Conservation (phyloP, 1,140 invertebrate species). For the Lasioglossum baleicum region DNA sequence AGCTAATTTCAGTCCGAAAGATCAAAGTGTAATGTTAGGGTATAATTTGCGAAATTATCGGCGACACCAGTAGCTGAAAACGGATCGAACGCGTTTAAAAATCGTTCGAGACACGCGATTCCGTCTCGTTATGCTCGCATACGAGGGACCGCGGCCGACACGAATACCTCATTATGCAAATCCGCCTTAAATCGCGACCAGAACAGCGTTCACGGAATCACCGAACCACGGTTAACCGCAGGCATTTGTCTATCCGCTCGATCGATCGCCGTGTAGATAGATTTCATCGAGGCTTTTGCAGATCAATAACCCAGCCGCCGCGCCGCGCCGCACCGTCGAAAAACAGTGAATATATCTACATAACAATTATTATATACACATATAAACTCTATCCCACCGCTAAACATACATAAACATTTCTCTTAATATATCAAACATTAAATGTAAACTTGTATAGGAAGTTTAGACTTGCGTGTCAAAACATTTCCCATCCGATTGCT, state of each 20-base stretch:
- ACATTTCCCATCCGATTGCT: too few species aligned
- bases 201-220: slow-evolving; percentile 15
- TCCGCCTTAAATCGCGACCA: slow-evolving; percentile 34
- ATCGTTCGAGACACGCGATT: background rate
- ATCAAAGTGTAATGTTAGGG: background rate
- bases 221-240: slow-evolving; percentile 31
- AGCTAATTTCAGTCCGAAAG: too few species aligned
- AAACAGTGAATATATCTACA: background rate
- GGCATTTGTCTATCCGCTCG: slow-evolving; percentile 1
- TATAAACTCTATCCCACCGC: too few species aligned
- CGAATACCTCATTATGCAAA: slow-evolving; percentile 45
- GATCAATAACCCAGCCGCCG: background rate
- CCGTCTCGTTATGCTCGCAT: background rate
- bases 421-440: too few species aligned
- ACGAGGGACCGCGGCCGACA: slow-evolving; percentile 2
- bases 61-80: background rate
- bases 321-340: background rate
- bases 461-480: too few species aligned
- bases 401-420: too few species aligned
- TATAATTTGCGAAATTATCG: background rate
- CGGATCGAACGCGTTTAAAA: background rate
- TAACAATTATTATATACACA: background rate
- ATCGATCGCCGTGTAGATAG: background rate
- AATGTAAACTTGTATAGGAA: too few species aligned
- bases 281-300: background rate